Conservation (phyloP, 2,797 vertebrate species). For the Acrossocheilus wenchowensis region DNA sequence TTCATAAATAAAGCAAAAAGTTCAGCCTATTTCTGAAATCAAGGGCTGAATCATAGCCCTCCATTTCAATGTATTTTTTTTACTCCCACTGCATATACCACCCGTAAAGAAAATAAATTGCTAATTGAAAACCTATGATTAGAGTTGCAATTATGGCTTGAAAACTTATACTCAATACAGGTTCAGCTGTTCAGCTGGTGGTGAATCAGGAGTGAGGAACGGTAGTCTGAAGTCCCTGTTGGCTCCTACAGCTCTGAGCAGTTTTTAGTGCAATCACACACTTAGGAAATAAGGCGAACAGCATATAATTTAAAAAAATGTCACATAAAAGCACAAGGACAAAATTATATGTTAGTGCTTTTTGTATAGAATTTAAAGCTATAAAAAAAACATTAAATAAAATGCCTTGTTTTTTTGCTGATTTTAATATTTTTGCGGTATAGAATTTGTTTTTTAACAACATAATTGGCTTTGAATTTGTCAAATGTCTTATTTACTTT, state of each 20-base stretch:
- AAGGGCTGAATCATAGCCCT: not conserved
- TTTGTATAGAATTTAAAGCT: constrained; percentile 60
- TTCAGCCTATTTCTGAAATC: not conserved
- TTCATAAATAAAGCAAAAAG: not conserved
- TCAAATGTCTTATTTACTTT: not conserved
- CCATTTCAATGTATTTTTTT: not conserved
- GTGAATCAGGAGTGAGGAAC: constrained; percentile 38
- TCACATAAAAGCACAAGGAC: constrained; percentile 55
- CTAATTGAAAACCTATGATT: constrained; percentile 22
- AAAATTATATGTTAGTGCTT: constrained; percentile 59
- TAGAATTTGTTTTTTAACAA: not conserved
- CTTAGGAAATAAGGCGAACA: constrained; percentile 40
- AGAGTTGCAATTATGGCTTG: not conserved
- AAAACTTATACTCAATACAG: not conserved
- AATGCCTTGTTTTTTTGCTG: not conserved
- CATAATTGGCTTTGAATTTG: not conserved
- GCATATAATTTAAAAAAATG: constrained; percentile 47
- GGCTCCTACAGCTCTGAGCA: constrained; percentile 10
- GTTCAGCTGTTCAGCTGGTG: constrained; percentile 23
- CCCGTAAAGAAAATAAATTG: not conserved
- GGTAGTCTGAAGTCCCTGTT: not conserved
- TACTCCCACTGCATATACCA: not conserved
- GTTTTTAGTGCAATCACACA: constrained; percentile 44
- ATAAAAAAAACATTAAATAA: constrained; percentile 27
- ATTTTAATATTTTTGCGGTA: not conserved